A percentile compares a stretch with the other conserved stretches of the same genome.
Conservation (phyloP, 2,797 vertebrate genomes). For the Dicrostonyx torquatus region DNA sequence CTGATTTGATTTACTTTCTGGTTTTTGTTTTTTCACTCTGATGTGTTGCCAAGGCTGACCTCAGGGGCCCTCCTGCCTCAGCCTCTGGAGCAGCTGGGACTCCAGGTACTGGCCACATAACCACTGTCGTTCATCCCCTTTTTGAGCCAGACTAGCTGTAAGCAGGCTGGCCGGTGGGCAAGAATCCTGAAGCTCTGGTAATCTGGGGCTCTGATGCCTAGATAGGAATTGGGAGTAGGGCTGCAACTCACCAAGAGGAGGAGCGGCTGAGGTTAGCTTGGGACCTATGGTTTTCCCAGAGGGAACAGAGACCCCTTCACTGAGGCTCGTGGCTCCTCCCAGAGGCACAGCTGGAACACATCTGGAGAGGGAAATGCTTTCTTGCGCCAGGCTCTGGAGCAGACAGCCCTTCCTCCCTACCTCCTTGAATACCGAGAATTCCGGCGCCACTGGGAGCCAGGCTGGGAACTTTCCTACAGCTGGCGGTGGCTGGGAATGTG, state of each 20-base stretch:
- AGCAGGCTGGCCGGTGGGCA: background rate
- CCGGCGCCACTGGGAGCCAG: slow-evolving; percentile 66
- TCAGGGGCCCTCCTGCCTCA: background rate
- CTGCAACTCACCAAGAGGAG: background rate
- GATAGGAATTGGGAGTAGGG: background rate
- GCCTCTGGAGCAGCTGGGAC: background rate
- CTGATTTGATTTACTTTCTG: background rate
- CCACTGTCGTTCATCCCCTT: background rate
- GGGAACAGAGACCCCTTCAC: background rate
- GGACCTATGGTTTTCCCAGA: background rate
- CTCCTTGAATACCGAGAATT: slow-evolving; percentile 79
- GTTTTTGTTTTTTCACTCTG: background rate
- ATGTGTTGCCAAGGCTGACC: background rate
- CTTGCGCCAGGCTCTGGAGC: background rate
- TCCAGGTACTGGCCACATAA: background rate
- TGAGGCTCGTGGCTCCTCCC: background rate
- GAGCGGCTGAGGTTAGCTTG: background rate
- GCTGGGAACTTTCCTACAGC: slow-evolving; percentile 74
- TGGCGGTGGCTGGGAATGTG: slow-evolving; percentile 68
- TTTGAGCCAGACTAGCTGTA: background rate
- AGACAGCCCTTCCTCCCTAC: slow-evolving; percentile 57
- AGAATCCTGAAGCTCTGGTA: background rate
- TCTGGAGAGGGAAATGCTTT: slow-evolving; percentile 48
- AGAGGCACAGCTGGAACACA: slow-evolving; percentile 70
- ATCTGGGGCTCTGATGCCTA: background rate